Percentiles rank a stretch among this genome's conserved stretches.
Conservation (phyloP, 2,888 invertebrate species). For the Nymphalis c-album region DNA sequence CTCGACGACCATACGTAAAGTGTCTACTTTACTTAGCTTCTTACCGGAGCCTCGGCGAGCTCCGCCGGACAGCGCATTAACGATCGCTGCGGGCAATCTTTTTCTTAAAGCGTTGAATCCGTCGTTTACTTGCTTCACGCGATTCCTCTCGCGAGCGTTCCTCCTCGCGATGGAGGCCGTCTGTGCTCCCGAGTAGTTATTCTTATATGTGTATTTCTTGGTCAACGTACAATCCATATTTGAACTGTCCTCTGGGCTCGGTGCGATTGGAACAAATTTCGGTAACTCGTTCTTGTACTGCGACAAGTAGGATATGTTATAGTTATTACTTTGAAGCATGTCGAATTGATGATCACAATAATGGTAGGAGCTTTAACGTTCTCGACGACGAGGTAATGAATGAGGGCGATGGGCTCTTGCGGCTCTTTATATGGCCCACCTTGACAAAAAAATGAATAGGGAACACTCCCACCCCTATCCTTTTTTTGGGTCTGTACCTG, state of each 20-base stretch:
- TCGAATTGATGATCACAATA: conserved; percentile 30
- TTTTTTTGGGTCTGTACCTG: conserved; percentile 72
- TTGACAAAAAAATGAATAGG: conserved; percentile 69
- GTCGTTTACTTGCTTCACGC: conserved; percentile 97
- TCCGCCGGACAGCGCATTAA: conserved; percentile 84
- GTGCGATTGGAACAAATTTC: conserved; percentile 77
- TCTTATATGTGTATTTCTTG: conserved; percentile 85
- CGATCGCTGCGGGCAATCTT: conserved; percentile 90
- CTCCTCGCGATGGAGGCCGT: conserved; percentile 92
- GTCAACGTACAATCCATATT: conserved; percentile 69
- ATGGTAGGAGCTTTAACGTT: conserved; percentile 48
- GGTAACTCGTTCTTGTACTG: conserved; percentile 49
- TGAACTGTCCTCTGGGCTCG: conserved; percentile 69
- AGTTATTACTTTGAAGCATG: conserved; percentile 42
- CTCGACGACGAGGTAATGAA: conserved; percentile 61
- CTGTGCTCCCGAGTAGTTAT: conserved; percentile 83
- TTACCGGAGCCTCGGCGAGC: conserved; percentile 89
- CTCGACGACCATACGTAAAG: conserved; percentile 92
- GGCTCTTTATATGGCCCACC: conserved; percentile 66
- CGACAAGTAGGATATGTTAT: conserved; percentile 44
- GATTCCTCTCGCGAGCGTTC: conserved; percentile 96
- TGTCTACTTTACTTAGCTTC: conserved; percentile 95
- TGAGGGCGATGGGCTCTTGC: conserved; percentile 58
- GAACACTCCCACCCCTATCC: conserved; percentile 66
- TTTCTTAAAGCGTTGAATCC: conserved; percentile 93